phyloP scores from a whole-genome alignment of 2,113 vertebrate species.

The Caracal caracal region DNA sequence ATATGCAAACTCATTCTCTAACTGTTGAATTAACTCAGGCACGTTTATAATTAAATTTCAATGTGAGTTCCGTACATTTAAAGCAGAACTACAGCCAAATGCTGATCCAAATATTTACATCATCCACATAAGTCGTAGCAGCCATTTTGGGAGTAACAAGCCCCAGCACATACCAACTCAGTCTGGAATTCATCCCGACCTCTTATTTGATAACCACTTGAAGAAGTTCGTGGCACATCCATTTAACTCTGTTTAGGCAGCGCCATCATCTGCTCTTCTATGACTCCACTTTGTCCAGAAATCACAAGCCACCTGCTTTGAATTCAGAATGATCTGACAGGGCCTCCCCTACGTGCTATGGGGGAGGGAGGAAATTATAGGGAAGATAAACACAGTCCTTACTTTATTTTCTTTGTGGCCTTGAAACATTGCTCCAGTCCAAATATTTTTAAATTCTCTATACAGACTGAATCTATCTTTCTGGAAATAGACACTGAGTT shows the following conservation, averaged over 20 bases:
- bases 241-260: background rate
- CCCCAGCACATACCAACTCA: constrained; percentile 50
- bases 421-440: constrained; percentile 40
- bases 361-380: background rate
- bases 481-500: constrained; percentile 65
- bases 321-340: background rate
- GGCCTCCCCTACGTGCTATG: background rate
- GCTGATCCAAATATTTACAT: constrained; percentile 59
- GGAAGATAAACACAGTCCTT: background rate
- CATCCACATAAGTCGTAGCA: constrained; percentile 47
- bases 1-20: constrained; percentile 62
- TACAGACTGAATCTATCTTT: constrained; percentile 42
- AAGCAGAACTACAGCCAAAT: constrained; percentile 72
- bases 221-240: background rate
- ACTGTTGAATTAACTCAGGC: constrained; percentile 58
- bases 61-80: constrained; percentile 21
- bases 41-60: constrained; percentile 39
- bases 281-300: constrained; percentile 27
- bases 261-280: constrained; percentile 49
- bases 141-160: constrained; percentile 55
- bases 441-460: constrained; percentile 64
- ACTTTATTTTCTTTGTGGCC: constrained; percentile 46
- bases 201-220: background rate
- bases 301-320: constrained; percentile 37
- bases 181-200: background rate